Conservation (phyloP, 64 coral and sea anemone species). For the Anthopleura sola region DNA sequence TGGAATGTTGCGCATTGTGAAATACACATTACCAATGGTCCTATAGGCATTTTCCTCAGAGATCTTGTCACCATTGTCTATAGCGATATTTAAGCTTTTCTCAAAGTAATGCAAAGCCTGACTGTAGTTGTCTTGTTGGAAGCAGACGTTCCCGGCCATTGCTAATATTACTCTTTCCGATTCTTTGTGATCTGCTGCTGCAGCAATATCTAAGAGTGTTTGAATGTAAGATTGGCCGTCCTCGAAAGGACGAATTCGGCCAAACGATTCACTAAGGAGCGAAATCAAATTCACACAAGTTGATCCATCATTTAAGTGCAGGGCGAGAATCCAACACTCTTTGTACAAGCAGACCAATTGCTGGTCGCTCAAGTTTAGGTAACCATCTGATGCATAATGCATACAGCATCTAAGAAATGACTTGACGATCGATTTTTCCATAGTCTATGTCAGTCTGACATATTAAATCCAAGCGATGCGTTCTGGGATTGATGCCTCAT, state of each 20-base stretch:
- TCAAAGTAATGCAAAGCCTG: neutral
- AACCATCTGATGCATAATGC: neutral
- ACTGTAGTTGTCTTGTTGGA: neutral
- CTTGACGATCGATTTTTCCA: neutral
- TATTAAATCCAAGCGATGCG: too few relatives aligned
- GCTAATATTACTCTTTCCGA: neutral
- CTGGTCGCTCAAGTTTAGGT: neutral
- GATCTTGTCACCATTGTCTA: neutral
- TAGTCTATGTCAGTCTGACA: neutral
- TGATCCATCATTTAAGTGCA: neutral
- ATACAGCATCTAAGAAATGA: neutral
- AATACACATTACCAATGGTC: constrained; percentile 8
- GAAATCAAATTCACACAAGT: neutral
- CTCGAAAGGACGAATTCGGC: neutral
- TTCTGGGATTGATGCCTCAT: too few relatives aligned
- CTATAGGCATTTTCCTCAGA: neutral
- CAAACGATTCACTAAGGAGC: neutral
- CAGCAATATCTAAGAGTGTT: neutral
- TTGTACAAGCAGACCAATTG: neutral
- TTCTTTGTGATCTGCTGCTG: neutral
- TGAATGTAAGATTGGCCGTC: neutral
- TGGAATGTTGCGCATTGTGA: neutral
- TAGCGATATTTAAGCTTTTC: neutral
- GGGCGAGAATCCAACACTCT: neutral
- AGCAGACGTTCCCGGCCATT: neutral